A percentile compares a stretch with the other conserved stretches of the same genome.
These are phyloP conservation scores for Ramazzottius varieornatus DNA, from an alignment of 2,888 invertebrate species.

Conservation along the genomic window DNA sequence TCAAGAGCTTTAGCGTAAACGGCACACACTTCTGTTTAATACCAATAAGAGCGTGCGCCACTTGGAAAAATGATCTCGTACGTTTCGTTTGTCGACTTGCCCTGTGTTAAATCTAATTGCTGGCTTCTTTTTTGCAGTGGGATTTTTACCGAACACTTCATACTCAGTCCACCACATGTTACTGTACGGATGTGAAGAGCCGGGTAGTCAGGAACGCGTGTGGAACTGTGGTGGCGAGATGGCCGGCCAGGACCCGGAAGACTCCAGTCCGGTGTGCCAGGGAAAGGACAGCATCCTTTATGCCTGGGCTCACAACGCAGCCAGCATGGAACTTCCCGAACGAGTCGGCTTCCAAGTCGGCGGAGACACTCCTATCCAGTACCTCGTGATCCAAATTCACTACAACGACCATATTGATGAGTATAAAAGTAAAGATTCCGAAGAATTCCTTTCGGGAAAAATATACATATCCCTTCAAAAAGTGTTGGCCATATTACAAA, in stretches of 20 bases:
- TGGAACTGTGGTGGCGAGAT: not conserved
- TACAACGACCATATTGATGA: not conserved
- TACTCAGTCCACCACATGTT: slow-evolving; percentile 27
- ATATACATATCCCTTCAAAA: no score
- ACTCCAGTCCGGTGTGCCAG: not conserved
- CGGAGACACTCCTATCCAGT: slow-evolving; percentile 25
- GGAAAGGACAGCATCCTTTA: slow-evolving; percentile 22
- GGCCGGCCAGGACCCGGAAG: not conserved
- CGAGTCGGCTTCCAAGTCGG: slow-evolving; percentile 32
- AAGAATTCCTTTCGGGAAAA: no score
- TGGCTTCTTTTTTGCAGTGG: slow-evolving; percentile 16
- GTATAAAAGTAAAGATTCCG: not conserved
- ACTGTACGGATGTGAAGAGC: slow-evolving; percentile 24
- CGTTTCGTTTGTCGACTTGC: no score
- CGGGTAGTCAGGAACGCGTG: slow-evolving; percentile 12
- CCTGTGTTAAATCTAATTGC: no score
- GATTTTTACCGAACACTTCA: slow-evolving; percentile 25
- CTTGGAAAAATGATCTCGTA: no score
- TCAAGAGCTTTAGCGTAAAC: no score
- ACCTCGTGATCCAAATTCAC: slow-evolving; percentile 29
- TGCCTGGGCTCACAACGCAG: slow-evolving; percentile 30
- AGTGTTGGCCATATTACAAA: not conserved
- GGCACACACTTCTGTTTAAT: no score
- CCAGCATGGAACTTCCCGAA: slow-evolving; percentile 24
- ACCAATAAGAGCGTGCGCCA: no score